A percentile compares a stretch with the other conserved stretches of the same genome.
Conservation (phyloP, 2,888 invertebrate species). For the Caenorhabditis sp. region DNA sequence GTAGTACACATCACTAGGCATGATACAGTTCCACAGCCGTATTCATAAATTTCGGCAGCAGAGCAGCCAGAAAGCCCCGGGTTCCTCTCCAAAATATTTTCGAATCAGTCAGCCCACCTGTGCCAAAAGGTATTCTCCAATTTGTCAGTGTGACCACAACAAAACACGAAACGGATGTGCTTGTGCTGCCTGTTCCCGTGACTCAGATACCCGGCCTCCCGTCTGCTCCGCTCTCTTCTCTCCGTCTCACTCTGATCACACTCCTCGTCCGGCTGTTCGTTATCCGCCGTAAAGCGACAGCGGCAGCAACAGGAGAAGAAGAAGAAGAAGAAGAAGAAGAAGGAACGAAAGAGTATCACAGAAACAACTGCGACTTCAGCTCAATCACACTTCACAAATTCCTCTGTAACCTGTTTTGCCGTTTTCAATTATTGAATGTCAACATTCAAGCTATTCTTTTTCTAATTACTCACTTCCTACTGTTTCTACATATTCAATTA, state of each 20-base stretch:
- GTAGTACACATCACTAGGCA: too few species aligned
- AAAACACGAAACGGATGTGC: conserved; percentile 15
- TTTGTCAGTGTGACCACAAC: conserved; percentile 40
- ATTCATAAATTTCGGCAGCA: too few species aligned
- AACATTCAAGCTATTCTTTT: conserved; percentile 13
- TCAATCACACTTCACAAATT: conserved; percentile 31
- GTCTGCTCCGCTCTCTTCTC: conserved; percentile 8
- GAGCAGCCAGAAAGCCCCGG: too few species aligned
- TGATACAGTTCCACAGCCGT: too few species aligned
- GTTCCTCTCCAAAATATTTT: too few species aligned
- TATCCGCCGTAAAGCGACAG: conserved; percentile 29
- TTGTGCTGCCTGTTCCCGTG: neutral
- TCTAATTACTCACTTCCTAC: conserved; percentile 9
- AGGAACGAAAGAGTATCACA: conserved; percentile 46
- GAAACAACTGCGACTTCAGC: conserved; percentile 47
- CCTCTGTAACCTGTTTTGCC: conserved; percentile 2
- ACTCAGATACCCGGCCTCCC: conserved; percentile 11
- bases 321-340: conserved; percentile 20
- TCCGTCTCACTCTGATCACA: too few species aligned
- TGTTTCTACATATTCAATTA: conserved; percentile 32
- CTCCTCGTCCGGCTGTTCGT: conserved; percentile 14
- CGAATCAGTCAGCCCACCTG: conserved; percentile 27
- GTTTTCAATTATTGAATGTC: conserved; percentile 35
- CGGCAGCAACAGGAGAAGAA: conserved; percentile 21
- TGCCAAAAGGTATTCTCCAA: conserved; percentile 31